Base-by-base conservation (phyloP, 2,113 vertebrate species). In the Oxygymnocypris stewartii region DNA sequence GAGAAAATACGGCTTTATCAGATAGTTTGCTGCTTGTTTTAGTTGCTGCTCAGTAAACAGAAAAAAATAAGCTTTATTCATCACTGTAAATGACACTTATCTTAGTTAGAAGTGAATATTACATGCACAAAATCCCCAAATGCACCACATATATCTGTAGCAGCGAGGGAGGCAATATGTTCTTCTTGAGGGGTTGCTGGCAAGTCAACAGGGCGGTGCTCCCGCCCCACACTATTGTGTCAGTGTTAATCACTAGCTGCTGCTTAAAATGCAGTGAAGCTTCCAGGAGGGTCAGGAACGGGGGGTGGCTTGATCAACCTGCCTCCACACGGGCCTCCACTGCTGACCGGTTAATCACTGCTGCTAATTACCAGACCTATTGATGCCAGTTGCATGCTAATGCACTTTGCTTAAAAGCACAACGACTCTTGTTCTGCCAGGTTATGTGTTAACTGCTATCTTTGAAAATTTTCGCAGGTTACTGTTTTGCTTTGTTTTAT, bases 281-380 rank as follows among this genome's bases (percentile, higher is more conserved):
- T 90, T 88, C 87, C 89, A 25, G 87, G 0, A 91, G 90, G 91
- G 91, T 93, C 85, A 88, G 92, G 88, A 7, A 80, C 87, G 81
- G 42, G n/a, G 86, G 82, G 92, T 88, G 87, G 88, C 16, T 54
- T 91, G 73, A 93, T 91, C 94, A 91, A 94, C 95, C 94, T 94
- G 92, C 91, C 91, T 91, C 94, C 92, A 88, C 87, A 88, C 0
- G 90, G 93, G 90, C 90, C 73, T 57, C 92, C 89, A 89, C 91
- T 92, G 93, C 92, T 78, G 91, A 94, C 93, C 94, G 92, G 91
- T 92, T 95, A 94, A 95, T 96, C 95, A 95, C 92, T 90, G 79
- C 91, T 93, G 92, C 93, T 96, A 95, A 96, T 96, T 96, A 95
- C 94, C 94, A 90, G 81, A 92, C 92, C 88, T 77, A 85, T 51